Evolutionary conservation across 1,140 invertebrate genomes (phyloP).

Genomic region (Drosophila auraria): DNA sequence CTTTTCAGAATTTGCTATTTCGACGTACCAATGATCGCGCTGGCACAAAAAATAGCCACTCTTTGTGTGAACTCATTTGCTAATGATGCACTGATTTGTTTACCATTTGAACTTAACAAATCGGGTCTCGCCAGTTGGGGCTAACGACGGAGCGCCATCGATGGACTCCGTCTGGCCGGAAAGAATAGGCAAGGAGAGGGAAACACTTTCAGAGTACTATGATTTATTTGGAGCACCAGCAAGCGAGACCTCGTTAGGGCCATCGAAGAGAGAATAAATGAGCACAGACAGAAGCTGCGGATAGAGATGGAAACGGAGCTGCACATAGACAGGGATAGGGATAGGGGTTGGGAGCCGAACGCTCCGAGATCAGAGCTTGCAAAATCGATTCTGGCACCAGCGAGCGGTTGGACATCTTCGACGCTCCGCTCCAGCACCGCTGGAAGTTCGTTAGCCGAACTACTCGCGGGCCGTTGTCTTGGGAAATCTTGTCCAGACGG

Average conservation of each 20-base stretch:
- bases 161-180: conserved; percentile 35
- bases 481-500: conserved; percentile 79
- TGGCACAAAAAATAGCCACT: neutral
- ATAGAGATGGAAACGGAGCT: conserved; percentile 20
- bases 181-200: conserved; percentile 29
- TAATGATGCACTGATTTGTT: conserved; percentile 74
- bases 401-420: conserved; percentile 71
- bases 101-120: conserved; percentile 43
- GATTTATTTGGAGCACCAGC: conserved; percentile 60
- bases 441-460: conserved; percentile 43
- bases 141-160: conserved; percentile 23
- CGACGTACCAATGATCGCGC: too few species aligned
- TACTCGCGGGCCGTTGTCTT: conserved; percentile 57
- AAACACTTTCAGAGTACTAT: conserved; percentile 46
- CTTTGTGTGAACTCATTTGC: conserved; percentile 65
- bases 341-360: conserved; percentile 20
- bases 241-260: conserved; percentile 45
- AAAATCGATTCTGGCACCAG: conserved; percentile 65
- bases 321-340: conserved; percentile 17
- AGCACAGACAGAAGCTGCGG: conserved; percentile 64
- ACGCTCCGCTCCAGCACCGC: conserved; percentile 39
- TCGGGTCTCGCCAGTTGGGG: conserved; percentile 10
- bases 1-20: neutral
- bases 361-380: conserved; percentile 48
- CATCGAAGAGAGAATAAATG: conserved; percentile 46